Evolutionary conservation across 2,797 vertebrate species (phyloP), one percentile per base, ranked within the genome.

Genomic region (Sitta carolinensis): DNA sequence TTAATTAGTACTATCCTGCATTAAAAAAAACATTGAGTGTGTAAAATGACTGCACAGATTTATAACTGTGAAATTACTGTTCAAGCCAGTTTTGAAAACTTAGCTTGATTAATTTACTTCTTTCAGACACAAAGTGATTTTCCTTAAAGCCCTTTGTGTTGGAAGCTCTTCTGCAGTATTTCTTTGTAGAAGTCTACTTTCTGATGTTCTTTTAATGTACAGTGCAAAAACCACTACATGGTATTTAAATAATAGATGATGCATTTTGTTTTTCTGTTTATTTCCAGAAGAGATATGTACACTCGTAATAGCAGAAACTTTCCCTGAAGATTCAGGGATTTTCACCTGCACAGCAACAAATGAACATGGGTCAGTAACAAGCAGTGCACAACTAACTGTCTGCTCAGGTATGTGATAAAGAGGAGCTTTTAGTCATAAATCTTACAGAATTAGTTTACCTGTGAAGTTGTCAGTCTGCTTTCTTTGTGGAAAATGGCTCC

Each of bases 261-360:
- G 14, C 32, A 16, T 8, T 63, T 88, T 84, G 25, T 72, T 91
- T 58, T 74, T 89, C 63, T 95, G 7, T 90, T 96, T 87, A 47
- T 83, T 97, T 97, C 51, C 77, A 99, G 99, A 99, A 96, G 99
- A 99, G 98, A 99, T 99, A 95, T 99, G 99, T 90, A 99, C 99
- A 10, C 97, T 99, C 57, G 99, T 99, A 91, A 99, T 99, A 23
- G 98, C 99, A 1, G 99, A 99, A 97, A 98, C 98, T 20, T 99
- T 99, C 94, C 99, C 99, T 48, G 99, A 99, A 97, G 99, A 99
- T 27, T 98, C 99, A 13, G 99, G 99, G 48, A 95, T 98, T 84
- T 99, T 99, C 95, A 98, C 98, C 29, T 99, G 99, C 97, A 98
- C 96, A 2, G 99, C 99, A 30, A 98, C 97, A 87, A 99, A 99